Conservation (phyloP, 2,797 vertebrate species). For the Gobio occitaniae region DNA sequence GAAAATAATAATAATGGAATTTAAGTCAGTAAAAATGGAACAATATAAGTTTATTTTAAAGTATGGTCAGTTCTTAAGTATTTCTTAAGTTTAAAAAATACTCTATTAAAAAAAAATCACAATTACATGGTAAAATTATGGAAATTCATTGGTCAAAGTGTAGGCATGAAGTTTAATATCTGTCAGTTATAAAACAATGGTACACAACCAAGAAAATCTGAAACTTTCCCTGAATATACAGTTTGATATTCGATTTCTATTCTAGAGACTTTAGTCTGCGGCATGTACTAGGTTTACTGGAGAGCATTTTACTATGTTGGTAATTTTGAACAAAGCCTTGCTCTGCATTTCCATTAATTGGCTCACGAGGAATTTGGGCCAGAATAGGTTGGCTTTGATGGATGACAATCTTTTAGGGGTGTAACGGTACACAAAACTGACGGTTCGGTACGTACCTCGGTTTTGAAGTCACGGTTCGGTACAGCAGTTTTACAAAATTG, state of each 20-base stretch:
- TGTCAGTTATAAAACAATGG: not conserved
- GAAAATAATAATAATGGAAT: not conserved
- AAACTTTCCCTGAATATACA: not conserved
- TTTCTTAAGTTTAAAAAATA: not conserved
- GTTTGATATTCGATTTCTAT: not conserved
- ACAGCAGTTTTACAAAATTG: no score
- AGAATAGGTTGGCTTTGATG: conserved; percentile 21
- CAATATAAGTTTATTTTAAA: not conserved
- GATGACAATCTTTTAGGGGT: not conserved
- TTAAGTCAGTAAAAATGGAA: no score
- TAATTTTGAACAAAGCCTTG: not conserved
- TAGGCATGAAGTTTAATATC: not conserved
- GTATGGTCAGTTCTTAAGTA: not conserved
- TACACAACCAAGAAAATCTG: not conserved
- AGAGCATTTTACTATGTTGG: not conserved
- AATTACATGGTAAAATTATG: not conserved
- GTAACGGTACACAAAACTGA: no score
- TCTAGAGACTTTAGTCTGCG: not conserved
- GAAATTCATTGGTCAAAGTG: not conserved
- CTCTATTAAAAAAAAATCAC: not conserved
- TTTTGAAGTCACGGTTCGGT: no score
- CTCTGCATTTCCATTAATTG: not conserved
- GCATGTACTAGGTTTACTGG: not conserved
- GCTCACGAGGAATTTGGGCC: not conserved
- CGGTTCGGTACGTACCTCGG: no score